Evolutionary conservation across 2,888 invertebrate genomes (phyloP), one percentile per base, ranked within the genome.

Genomic region (Helleia helle): DNA sequence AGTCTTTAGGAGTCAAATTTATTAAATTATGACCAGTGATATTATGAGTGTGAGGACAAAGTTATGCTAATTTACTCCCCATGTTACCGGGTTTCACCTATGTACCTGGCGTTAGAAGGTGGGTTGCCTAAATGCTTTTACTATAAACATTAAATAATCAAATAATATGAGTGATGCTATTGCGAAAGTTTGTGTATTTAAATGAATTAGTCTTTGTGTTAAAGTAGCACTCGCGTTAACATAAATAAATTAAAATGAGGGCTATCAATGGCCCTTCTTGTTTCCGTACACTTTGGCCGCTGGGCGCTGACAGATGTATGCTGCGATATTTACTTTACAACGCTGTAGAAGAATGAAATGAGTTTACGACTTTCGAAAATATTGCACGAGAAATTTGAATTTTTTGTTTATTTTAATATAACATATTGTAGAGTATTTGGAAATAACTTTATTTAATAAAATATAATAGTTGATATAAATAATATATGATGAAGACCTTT

Each of bases 1-100:
- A 46, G 42, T 47, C 50, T 46, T 49, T 49, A 36, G 48, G 65
- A 69, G 67, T 54, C 52, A 50, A 51, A 52, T 51, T 52, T 54
- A 50, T 49, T 48, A 47, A 67, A 65, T 60, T 66, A 81, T 79
- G 77, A 67, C 65, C 49, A 59, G 71, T 74, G 71, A 65, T 64
- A 47, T 59, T 56, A 52, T 59, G 61, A 59, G 73, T 71, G 65
- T 58, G 59, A 70, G 75, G 73, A 77, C 77, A 69, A 73, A 74
- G 75, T 72, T 77, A 79, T 80, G 81, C 64, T 81, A 76, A 76
- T 77, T 67, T 64, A 62, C 65, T 65, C 59, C 67, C 64, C 64
- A 72, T 73, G 72, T 71, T 75, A 79, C 80, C 76, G 76, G 71
- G 75, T 67, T 74, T 63, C 65, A 77, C 75, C 77, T 77, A 71